Evolutionary conservation across 64 coral and sea anemone genomes (phyloP).

Genomic region (Porites australiensis): DNA sequence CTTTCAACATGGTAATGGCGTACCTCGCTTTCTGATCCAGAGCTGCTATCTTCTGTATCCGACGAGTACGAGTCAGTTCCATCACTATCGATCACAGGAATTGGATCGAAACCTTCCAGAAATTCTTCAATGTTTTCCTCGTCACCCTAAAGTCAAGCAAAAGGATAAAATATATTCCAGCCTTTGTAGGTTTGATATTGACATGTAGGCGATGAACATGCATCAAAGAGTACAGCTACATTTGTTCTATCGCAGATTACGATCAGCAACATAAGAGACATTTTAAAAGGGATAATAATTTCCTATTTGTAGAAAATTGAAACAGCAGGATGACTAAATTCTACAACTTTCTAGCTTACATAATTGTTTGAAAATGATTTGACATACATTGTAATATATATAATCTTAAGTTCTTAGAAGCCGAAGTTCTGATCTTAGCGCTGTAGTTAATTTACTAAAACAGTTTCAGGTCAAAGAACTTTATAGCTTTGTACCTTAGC

Average conservation of each 20-base stretch:
- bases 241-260: not conserved
- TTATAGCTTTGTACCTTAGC: conserved; percentile 1
- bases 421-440: not conserved
- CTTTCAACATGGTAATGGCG: not conserved
- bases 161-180: not conserved
- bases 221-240: not conserved
- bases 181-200: not conserved
- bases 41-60: conserved; percentile 11
- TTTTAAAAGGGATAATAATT: too few species aligned
- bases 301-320: too few species aligned
- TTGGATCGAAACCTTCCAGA: not conserved
- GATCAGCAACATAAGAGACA: too few species aligned
- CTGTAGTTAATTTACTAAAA: not conserved
- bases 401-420: too few species aligned
- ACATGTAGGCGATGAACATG: not conserved
- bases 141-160: conserved; percentile 4
- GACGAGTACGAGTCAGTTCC: not conserved
- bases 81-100: conserved; percentile 33
- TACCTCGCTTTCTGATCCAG: conserved; percentile 41
- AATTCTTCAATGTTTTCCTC: conserved; percentile 43
- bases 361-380: too few species aligned
- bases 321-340: too few species aligned
- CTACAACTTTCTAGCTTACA: too few species aligned
- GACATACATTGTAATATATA: too few species aligned
- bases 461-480: not conserved